Percentiles rank a stretch among this genome's conserved stretches.
Conservation (phyloP, 2,888 invertebrate genomes). For the Phytoseiulus persimilis region DNA sequence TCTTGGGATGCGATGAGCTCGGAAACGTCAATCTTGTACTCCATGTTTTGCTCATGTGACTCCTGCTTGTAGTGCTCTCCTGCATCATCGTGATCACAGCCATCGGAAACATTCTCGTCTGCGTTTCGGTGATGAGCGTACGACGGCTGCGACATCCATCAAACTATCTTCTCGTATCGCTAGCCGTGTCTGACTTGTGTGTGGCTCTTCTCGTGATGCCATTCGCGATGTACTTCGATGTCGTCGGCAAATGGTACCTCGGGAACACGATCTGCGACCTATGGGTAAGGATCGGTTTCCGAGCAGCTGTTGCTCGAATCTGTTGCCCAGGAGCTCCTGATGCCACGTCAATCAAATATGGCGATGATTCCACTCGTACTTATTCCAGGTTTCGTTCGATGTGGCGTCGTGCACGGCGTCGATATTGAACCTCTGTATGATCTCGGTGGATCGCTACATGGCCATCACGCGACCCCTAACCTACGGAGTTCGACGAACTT, state of each 20-base stretch:
- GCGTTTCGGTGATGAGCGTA: slow-evolving; percentile 55
- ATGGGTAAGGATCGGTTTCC: slow-evolving; percentile 51
- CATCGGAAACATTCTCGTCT: slow-evolving; percentile 55
- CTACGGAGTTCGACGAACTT: slow-evolving; percentile 88
- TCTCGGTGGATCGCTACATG: slow-evolving; percentile 54
- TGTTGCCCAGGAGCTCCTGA: too few species aligned
- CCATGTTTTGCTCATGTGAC: not conserved
- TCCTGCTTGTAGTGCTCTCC: slow-evolving; percentile 42
- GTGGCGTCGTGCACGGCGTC: slow-evolving; percentile 55
- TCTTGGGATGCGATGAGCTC: too few species aligned
- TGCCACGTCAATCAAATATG: not conserved
- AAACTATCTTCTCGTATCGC: slow-evolving; percentile 49
- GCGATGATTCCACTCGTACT: not conserved
- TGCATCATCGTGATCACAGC: slow-evolving; percentile 52
- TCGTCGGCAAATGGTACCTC: slow-evolving; percentile 47
- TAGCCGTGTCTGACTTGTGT: slow-evolving; percentile 55
- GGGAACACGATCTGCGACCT: slow-evolving; percentile 52
- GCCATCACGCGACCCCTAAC: slow-evolving; percentile 70
- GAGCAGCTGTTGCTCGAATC: not conserved
- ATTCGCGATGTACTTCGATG: slow-evolving; percentile 51
- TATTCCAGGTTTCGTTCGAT: slow-evolving; percentile 54
- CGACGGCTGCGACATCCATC: slow-evolving; percentile 52
- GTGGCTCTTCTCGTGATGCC: slow-evolving; percentile 56
- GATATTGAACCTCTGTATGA: slow-evolving; percentile 55
- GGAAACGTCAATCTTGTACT: too few species aligned